Evolutionary conservation across 1,140 invertebrate genomes (phyloP).

Genomic region (Cataglyphis hispanica): DNA sequence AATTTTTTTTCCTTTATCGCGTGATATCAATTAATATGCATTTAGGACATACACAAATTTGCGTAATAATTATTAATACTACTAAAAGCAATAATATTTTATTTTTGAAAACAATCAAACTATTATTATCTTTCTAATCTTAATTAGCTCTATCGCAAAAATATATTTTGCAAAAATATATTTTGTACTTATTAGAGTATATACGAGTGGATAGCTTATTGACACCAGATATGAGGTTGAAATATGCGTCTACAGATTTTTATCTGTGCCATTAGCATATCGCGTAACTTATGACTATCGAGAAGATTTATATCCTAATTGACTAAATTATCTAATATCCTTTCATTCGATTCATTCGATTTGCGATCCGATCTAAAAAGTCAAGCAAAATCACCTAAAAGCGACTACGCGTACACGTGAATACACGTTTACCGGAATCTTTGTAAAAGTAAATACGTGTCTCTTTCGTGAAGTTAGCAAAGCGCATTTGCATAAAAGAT

Average conservation of each 20-base stretch:
- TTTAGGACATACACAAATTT: neutral
- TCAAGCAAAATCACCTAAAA: neutral
- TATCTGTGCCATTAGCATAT: neutral
- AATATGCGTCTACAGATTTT: neutral
- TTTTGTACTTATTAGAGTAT: neutral
- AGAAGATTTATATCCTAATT: slow-evolving; percentile 10
- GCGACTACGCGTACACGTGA: neutral
- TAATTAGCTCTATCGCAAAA: neutral
- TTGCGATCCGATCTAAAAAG: neutral
- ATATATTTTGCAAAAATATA: neutral
- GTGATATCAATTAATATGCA: neutral
- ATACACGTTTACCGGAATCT: neutral
- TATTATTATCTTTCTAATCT: neutral
- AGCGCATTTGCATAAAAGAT: slow-evolving; percentile 56
- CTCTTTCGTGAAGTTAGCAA: slow-evolving; percentile 13
- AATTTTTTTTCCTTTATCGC: neutral
- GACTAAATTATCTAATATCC: neutral
- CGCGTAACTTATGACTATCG: neutral
- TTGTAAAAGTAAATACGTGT: slow-evolving; percentile 33
- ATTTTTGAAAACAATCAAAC: neutral
- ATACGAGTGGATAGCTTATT: neutral
- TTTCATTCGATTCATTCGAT: neutral
- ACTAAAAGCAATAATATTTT: neutral
- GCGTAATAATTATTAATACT: neutral
- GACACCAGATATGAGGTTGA: slow-evolving; percentile 5